Base-by-base conservation (phyloP, 2,797 vertebrate species). In the Halcyon leucocephala region DNA sequence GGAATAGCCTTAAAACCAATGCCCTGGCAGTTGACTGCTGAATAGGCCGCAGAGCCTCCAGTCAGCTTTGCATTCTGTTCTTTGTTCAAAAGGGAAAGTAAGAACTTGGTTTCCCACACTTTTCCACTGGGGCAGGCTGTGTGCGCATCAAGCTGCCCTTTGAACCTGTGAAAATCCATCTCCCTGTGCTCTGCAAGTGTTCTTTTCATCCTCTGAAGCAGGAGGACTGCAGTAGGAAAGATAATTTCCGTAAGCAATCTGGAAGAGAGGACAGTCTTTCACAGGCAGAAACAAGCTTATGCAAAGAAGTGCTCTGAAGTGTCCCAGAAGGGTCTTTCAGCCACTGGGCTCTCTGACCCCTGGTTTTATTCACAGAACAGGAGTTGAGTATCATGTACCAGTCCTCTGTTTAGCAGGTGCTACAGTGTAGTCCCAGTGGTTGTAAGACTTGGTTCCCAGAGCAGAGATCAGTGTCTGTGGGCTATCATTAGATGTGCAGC, bases 31-130 rank as follows among this genome's bases (percentile, higher is more conserved):
- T 14, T 39, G 22, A 4, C 37, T 74, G 60, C 31, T 0, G 0
- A 39, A 54, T 7, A 35, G 60, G 37, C 26, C 71, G 55, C 29
- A 28, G 57, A 79, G 17, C 35, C 67, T 58, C 26, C 9, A 4
- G 55, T 26, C 66, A 65, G 41, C 81, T 79, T 70, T 90, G 44
- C 29, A 3, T 72, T 60, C 19, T 90, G 18, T 15, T 86, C 55
- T 82, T 80, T 66, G 52, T 87, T 95, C 55, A 22, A 52, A 86
- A 70, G 39, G 19, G 29, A 67, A 93, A 86, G 16, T 52, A 41
- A 86, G 22, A 55, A 22, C 60, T 77, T 82, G 21, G 3, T 82
- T 82, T 95, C 77, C 44, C 16, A 26, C 26, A 35, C 74, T 42
- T 62, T 71, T 86, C 81, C 29, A 28, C 33, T 35, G 33, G 51